Conservation (phyloP, 2,113 vertebrate genomes). For the Psittacula cyanocephala region DNA sequence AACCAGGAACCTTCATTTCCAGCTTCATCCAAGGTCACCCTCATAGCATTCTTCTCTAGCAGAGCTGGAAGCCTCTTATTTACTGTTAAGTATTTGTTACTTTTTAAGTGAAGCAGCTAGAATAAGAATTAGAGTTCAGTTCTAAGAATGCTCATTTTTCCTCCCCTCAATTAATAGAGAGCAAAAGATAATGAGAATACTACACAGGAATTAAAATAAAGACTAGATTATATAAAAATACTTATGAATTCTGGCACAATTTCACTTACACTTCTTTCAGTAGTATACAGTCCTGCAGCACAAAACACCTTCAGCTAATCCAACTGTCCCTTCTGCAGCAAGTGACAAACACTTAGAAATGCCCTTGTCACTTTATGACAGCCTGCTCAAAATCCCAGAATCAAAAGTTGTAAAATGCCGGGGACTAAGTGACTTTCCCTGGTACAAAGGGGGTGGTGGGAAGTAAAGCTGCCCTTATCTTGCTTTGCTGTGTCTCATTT, state of each 20-base stretch:
- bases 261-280: not conserved
- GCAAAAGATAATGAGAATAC: not conserved
- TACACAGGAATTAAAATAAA: not conserved
- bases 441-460: not conserved
- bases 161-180: not conserved
- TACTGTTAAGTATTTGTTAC: conserved; percentile 98
- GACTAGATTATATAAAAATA: accelerated
- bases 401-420: not conserved
- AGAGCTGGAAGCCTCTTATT: conserved; percentile 97
- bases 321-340: not conserved
- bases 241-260: not conserved
- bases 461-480: not conserved
- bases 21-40: conserved; percentile 94
- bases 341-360: accelerated
- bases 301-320: not conserved
- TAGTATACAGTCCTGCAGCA: not conserved
- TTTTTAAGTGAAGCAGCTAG: conserved; percentile 97
- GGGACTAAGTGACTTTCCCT: not conserved
- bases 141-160: conserved; percentile 49
- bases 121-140: conserved; percentile 65
- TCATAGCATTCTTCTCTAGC: conserved; percentile 98
- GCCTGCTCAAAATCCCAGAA: not conserved
- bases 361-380: accelerated
- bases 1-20: conserved; percentile 99
- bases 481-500: not conserved